phyloP scores from a whole-genome alignment of 2,797 vertebrate genomes.

The Tokudaia tokunoshimensis region DNA sequence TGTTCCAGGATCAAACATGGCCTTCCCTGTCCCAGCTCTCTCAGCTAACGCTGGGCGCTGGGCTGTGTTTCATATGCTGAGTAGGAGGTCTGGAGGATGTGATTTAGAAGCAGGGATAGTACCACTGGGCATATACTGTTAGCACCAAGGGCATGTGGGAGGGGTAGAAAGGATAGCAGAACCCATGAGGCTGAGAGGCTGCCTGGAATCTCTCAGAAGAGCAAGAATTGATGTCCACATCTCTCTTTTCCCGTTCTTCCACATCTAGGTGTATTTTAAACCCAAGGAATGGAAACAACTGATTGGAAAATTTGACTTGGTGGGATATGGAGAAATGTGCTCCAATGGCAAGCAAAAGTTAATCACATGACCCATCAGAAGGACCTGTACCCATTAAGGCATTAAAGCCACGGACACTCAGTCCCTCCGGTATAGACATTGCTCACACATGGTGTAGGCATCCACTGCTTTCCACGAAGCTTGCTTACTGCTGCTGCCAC shows the following conservation, averaged over 20 bases:
- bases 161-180: not conserved
- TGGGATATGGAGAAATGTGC: not conserved
- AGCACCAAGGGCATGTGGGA: not conserved
- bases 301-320: not conserved
- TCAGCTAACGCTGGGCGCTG: not conserved
- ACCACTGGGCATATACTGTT: not conserved
- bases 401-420: not conserved
- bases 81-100: not conserved
- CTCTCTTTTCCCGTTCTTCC: not conserved
- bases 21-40: not conserved
- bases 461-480: not conserved
- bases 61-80: not conserved
- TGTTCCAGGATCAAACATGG: not conserved
- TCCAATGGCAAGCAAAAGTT: not conserved
- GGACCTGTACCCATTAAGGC: not conserved
- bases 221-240: not conserved
- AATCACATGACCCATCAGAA: not conserved
- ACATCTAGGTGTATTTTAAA: not conserved
- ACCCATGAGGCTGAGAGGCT: not conserved
- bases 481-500: not conserved
- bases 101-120: not conserved
- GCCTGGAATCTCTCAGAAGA: not conserved
- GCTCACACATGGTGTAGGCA: not conserved
- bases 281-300: rapidly evolving
- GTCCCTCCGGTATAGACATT: not conserved